phyloP scores from a whole-genome alignment of 2,888 invertebrate species.

The Apotomis turbidana region DNA sequence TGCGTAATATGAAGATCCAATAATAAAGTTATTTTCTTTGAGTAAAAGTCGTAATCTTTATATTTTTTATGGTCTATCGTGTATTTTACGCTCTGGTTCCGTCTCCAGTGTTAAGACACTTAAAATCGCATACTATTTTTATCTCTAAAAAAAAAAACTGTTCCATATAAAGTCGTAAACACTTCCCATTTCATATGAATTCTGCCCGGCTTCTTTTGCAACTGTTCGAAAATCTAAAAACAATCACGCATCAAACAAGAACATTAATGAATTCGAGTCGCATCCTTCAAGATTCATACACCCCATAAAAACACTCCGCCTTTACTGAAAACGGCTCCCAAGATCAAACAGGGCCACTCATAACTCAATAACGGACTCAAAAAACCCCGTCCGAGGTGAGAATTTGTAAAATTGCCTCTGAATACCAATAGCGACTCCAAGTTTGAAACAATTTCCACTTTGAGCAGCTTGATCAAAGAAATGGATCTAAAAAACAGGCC shows the following conservation, averaged over 20 bases:
- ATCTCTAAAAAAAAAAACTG: too few species aligned
- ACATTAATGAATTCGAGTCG: slow-evolving; percentile 25
- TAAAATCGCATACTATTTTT: too few species aligned
- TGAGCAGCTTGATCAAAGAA: slow-evolving; percentile 80
- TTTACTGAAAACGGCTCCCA: slow-evolving; percentile 37
- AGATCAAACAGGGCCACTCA: slow-evolving; percentile 45
- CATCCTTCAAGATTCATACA: slow-evolving; percentile 5
- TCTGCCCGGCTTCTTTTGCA: too few species aligned
- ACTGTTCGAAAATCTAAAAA: background rate
- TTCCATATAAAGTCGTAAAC: too few species aligned
- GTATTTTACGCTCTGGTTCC: too few species aligned
- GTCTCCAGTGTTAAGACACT: too few species aligned
- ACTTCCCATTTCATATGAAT: too few species aligned
- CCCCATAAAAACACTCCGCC: slow-evolving; percentile 14
- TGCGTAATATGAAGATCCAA: slow-evolving; percentile 13
- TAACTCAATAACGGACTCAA: slow-evolving; percentile 42
- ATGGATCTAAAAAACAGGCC: slow-evolving; percentile 80
- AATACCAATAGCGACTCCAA: slow-evolving; percentile 72
- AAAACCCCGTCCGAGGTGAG: slow-evolving; percentile 61
- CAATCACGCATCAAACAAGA: background rate
- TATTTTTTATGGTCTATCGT: too few species aligned
- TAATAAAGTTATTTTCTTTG: slow-evolving; percentile 9
- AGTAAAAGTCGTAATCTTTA: background rate
- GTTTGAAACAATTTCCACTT: slow-evolving; percentile 80
- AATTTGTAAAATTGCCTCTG: slow-evolving; percentile 76